Conservation (phyloP, 2,113 vertebrate species). For the Nibea coibor region DNA sequence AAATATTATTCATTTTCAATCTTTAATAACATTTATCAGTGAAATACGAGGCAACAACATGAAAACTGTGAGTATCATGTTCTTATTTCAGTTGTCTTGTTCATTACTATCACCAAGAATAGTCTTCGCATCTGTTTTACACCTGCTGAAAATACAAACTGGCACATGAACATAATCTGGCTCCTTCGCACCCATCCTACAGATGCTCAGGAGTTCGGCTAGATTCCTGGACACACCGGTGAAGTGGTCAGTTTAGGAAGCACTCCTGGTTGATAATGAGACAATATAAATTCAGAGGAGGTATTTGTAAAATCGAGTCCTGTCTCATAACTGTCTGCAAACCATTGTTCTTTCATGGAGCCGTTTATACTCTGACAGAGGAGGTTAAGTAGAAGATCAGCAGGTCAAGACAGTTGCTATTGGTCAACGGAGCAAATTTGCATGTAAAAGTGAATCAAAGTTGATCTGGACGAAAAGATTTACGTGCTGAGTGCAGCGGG, state of each 20-base stretch:
- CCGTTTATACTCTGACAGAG: no score
- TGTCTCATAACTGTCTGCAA: not conserved
- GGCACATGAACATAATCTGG: not conserved
- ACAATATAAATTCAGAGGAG: not conserved
- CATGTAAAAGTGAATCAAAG: not conserved
- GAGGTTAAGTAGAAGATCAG: not conserved
- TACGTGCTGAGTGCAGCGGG: no score
- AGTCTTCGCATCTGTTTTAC: not conserved
- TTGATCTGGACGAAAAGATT: not conserved
- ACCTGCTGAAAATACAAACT: not conserved
- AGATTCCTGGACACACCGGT: not conserved
- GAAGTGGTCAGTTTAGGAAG: no score
- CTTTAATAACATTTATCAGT: not conserved
- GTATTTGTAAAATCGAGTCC: not conserved
- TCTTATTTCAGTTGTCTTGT: not conserved
- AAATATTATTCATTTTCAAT: constrained; percentile 2
- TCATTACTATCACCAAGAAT: not conserved
- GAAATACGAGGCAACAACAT: not conserved
- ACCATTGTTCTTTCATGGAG: not conserved
- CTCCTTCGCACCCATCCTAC: not conserved
- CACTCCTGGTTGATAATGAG: not conserved
- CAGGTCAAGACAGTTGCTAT: not conserved
- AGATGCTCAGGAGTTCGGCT: not conserved
- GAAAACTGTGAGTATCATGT: not conserved
- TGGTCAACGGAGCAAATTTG: not conserved